Conservation (phyloP, 2,888 invertebrate species). For the Epirrhoe alternata region DNA sequence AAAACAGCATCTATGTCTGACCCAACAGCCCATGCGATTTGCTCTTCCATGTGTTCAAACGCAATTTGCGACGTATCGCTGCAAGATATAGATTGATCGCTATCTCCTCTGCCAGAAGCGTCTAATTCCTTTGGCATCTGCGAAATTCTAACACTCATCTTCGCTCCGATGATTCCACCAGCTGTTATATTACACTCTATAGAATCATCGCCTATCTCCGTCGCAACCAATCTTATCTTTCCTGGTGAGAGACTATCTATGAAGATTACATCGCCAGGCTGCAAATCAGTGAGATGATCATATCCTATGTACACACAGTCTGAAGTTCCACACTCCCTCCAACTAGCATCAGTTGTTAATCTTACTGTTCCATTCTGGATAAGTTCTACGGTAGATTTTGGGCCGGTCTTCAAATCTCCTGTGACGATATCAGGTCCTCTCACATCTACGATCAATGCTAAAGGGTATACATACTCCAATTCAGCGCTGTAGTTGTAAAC, state of each 20-base stretch:
- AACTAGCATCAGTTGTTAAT: conserved; percentile 80
- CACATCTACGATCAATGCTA: conserved; percentile 75
- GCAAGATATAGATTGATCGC: conserved; percentile 66
- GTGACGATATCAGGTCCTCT: conserved; percentile 73
- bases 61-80: conserved; percentile 88
- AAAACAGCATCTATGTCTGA: conserved; percentile 76
- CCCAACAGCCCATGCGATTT: conserved; percentile 74
- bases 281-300: conserved; percentile 79
- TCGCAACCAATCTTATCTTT: conserved; percentile 67
- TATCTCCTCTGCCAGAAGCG: conserved; percentile 70
- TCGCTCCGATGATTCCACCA: conserved; percentile 81
- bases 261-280: conserved; percentile 77
- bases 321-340: conserved; percentile 82
- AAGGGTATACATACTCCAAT: conserved; percentile 77
- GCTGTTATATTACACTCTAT: conserved; percentile 80
- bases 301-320: conserved; percentile 84
- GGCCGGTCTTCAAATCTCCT: conserved; percentile 75
- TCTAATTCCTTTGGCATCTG: conserved; percentile 77
- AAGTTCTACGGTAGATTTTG: conserved; percentile 65
- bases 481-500: conserved; percentile 79
- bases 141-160: conserved; percentile 82
- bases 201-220: conserved; percentile 74
- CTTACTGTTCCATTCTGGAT: conserved; percentile 68
- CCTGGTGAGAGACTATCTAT: conserved; percentile 75
- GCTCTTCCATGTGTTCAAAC: conserved; percentile 86